These are phyloP conservation scores for Mechanitis messenoides DNA, from an alignment of 2,888 invertebrate species.

Conservation along the genomic window DNA sequence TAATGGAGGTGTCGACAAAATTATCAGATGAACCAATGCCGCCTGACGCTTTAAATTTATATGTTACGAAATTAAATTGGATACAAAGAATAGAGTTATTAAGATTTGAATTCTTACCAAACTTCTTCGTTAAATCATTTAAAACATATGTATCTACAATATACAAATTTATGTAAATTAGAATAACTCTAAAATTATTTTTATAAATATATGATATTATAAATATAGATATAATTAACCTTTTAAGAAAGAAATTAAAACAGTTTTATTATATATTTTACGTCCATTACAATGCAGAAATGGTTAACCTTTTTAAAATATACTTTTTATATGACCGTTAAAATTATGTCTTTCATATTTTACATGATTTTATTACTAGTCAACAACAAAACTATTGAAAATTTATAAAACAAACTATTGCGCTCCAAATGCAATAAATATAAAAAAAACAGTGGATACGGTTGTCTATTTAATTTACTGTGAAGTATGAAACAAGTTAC, in stretches of 20 bases:
- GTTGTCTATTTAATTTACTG: slow-evolving; percentile 23
- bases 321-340: neutral
- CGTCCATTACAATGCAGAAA: no score
- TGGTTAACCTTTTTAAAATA: no score
- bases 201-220: no score
- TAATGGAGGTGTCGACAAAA: slow-evolving; percentile 28
- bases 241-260: no score
- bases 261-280: no score
- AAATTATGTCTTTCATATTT: slow-evolving; percentile 16
- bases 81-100: neutral
- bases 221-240: no score
- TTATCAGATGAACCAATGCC: slow-evolving; percentile 27
- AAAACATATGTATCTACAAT: no score
- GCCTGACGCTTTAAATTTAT: slow-evolving; percentile 29
- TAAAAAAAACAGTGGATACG: slow-evolving; percentile 18
- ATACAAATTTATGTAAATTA: no score
- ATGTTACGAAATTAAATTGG: slow-evolving; percentile 24
- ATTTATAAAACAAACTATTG: slow-evolving; percentile 26
- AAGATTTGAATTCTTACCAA: neutral
- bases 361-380: slow-evolving; percentile 15
- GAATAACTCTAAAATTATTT: no score
- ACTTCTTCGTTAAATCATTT: neutral
- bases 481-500: slow-evolving; percentile 21
- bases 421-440: slow-evolving; percentile 19
- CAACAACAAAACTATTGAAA: slow-evolving; percentile 12